These are phyloP conservation scores for Condylura cristata DNA, from an alignment of 2,113 vertebrate genomes.

Conservation along the genomic window DNA sequence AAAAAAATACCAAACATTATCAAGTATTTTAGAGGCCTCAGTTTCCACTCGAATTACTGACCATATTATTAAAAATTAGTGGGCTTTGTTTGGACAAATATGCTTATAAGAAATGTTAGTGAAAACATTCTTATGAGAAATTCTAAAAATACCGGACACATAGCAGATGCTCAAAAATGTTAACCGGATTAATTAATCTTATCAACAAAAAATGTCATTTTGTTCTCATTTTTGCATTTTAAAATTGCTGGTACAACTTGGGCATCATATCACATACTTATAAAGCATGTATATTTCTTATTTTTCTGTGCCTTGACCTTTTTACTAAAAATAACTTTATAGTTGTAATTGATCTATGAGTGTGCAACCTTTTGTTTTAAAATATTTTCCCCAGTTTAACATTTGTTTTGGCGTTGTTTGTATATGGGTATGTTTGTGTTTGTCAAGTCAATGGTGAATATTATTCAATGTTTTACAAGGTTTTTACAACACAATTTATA, in stretches of 20 bases:
- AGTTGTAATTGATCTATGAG: conserved; percentile 7
- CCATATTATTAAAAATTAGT: background rate
- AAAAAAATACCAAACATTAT: background rate
- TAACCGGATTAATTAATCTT: background rate
- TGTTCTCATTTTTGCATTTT: background rate
- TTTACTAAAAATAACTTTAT: background rate
- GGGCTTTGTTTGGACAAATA: background rate
- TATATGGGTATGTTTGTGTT: background rate
- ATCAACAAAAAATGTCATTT: background rate
- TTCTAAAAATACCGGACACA: background rate
- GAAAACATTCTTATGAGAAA: background rate
- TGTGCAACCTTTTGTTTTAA: background rate
- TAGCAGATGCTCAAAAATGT: background rate
- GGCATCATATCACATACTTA: background rate
- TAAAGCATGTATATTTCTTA: background rate
- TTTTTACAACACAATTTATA: background rate
- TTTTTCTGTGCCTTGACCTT: background rate
- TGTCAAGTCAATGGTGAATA: background rate
- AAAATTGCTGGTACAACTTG: conserved; percentile 22
- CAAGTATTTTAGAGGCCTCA: background rate
- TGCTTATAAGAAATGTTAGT: background rate
- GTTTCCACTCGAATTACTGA: background rate
- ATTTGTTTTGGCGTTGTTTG: background rate
- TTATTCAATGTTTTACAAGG: conserved; percentile 12
- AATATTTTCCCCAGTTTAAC: background rate